Base-by-base conservation (phyloP, 2,113 vertebrate genomes). In the Hippolais icterina region DNA sequence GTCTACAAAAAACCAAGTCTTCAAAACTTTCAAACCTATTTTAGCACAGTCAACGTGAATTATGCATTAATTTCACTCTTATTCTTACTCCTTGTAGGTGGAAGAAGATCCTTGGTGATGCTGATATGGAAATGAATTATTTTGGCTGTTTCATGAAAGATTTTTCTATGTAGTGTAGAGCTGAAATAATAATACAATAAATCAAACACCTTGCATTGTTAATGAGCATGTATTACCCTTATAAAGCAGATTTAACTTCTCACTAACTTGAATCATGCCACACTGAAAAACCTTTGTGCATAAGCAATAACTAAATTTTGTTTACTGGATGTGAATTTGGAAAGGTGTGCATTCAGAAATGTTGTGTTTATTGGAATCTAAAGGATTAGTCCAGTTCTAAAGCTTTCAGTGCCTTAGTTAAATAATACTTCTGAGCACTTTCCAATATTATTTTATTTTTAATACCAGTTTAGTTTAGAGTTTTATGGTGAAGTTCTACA, bases 51-150 rank as follows among this genome's bases (percentile, higher is more conserved):
- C 22, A 56, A 10, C 12, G 33, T 15, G 4, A 56, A 27, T 50
- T 76, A 46, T 0, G 2, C 25, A 60, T 76, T 65, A 14, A 11
- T 93, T 93, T 92, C n/a, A 65, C 35, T 89, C 33, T 60, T 94
- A 12, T 69, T 89, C 57, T 94, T 90, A 28, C 57, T 90, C 37
- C 61, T 84, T 94, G 33, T 56, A 97, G 97, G 79, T 72, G 47
- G 66, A 94, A 70, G 94, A 94, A 41, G 56, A 77, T 82, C 84
- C 46, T 74, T 87, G 87, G 42, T 87, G 92, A 64, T 91, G 85
- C 76, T 68, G 78, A 60, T 35, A 22, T 4, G 50, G 23, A 69
- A 70, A 53, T 52, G 4, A 80, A 90, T 85, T 57, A 53, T 53
- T 59, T 44, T 17, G 76, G 53, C 68, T 86, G 42, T 90, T 90